phyloP scores from a whole-genome alignment of 35 echinoderm and acorn worm genomes.

The Diadema setosum region DNA sequence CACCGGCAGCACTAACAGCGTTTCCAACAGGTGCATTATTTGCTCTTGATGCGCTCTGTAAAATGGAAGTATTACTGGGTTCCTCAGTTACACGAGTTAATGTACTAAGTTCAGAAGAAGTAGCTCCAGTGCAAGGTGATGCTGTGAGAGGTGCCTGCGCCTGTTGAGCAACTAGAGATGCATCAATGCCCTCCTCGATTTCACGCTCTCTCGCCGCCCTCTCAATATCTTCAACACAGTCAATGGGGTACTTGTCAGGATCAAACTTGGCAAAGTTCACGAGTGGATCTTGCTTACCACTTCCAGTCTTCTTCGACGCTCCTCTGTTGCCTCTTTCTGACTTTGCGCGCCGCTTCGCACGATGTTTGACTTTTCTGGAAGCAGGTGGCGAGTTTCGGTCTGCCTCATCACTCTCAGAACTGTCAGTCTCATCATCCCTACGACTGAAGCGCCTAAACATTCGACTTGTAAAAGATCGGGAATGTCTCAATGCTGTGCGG shows the following conservation, averaged over 20 bases:
- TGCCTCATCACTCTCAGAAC: background rate
- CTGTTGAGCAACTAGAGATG: background rate
- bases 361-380: background rate
- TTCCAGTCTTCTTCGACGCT: background rate
- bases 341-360: background rate
- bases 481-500: background rate
- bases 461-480: background rate
- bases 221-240: constrained; percentile 44
- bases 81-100: background rate
- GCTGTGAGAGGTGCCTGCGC: background rate
- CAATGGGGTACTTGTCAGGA: constrained; percentile 57
- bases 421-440: background rate
- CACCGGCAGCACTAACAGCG: background rate
- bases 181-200: constrained; percentile 42
- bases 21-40: background rate
- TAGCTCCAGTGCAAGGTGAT: too few relatives aligned
- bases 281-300: constrained; percentile 1
- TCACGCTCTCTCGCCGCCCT: constrained; percentile 25
- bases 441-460: background rate
- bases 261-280: constrained; percentile 57
- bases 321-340: too few relatives aligned
- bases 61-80: background rate
- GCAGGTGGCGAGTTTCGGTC: background rate
- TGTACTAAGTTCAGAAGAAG: background rate
- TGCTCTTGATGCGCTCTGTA: too few relatives aligned